Evolutionary conservation across 2,888 invertebrate species (phyloP), one percentile per base, ranked within the genome.

Genomic region (Aphodius granarius): DNA sequence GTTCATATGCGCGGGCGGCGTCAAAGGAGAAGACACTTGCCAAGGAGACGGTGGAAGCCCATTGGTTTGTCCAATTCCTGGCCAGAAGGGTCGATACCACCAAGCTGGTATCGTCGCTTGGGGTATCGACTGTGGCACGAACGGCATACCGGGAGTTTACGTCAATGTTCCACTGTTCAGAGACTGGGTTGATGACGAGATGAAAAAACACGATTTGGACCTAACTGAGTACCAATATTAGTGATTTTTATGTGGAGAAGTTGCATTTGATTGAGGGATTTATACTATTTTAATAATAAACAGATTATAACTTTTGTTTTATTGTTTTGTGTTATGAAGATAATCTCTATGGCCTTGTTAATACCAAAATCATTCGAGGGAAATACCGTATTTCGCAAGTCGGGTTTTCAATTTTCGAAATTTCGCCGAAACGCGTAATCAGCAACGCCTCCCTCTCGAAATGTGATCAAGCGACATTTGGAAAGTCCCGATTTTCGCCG

Each of bases 41-140:
- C 89, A 88, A 89, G 95, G 95, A n/a, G 95, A 95, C 83, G 95
- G 95, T 5, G 95, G 95, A 17, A 93, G 94, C 43, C 94, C 95
- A 0, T 86, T 95, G 20, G 92, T 92, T 0, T 95, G 95, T 80
- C 93, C 94, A 0, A 86, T 92, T 72, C 86, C 87, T 76, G 90
- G 89, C 23, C 82, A 86, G 71, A 83, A 84, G 0, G 81, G 78
- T 6, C 87, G 87, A 21, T 91, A 89, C 79, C 89, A 89, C 0
- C 91, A 91, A 79, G 89, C 83, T 16, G 94, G 94, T 0, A 92
- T 95, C 65, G 95, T 95, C 0, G 92, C 95, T 0, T 95, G 95
- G 95, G 95, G 95, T 18, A 92, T 95, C 78, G 94, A 93, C 0
- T 95, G 95, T 81, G 94, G 94, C 0, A 89, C 89, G 73, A 87